Base-by-base conservation (phyloP, 2,113 vertebrate species). In the Mola mola region DNA sequence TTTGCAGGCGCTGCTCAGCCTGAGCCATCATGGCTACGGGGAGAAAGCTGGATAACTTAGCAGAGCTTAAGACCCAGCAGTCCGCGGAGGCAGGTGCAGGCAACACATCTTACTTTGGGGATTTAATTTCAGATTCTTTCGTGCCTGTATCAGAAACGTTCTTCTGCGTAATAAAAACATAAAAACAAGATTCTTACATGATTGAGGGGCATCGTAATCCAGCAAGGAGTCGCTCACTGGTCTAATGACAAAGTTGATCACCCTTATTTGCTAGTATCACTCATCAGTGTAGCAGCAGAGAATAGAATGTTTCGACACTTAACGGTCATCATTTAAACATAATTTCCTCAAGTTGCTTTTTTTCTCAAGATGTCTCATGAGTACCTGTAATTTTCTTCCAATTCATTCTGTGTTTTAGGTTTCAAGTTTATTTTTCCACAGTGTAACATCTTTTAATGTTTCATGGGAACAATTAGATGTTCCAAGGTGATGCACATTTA, bases 401-500 rank as follows among this genome's bases (percentile, higher is more conserved):
- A 9, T 41, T 55, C 21, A 41, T 19, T 31, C 2, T 8, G 11
- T 36, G 11, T 29, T 40, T 15, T 41, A 19, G 7, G 1, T 57
- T 55, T 48, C n/a, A 0, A 15, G 41, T 37, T 69, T 73, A 26
- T 29, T 65, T 41, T 38, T 47, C 26, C 28, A 29, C 38, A 51
- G 31, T 25, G 5, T 5, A 42, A 5, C 13, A 29, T 74, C 42
- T 55, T 34, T 52, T 4, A 56, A 4, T 42, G 26, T 46, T 62
- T 57, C 15, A 0, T n/a, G 17, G n/a, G n/a, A n/a, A n/a, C n/a
- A n/a, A 47, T 16, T 4, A 51, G 25, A 67, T 67, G 74, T 81
- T 86, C 67, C 62, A 76, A 66, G 57, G 65, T 83, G 72, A 79
- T 60, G 43, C 41, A 37, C 25, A 29, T 63, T 42, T 33, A 40